Base-by-base conservation (phyloP, 35 echinoderm and acorn worm species). In the Holothuria glaberrima region DNA sequence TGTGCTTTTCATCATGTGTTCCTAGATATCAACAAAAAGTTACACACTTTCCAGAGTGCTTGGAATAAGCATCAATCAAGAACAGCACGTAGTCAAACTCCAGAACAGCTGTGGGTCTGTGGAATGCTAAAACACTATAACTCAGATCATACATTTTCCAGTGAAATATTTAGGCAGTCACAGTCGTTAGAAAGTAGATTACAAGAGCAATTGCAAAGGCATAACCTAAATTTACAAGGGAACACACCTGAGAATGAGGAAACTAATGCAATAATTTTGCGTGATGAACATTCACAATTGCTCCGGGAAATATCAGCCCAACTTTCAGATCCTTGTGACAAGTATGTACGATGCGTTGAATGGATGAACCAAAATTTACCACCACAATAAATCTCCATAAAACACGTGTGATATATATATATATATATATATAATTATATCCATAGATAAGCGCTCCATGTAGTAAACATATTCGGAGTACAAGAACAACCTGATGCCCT, bases 91-190 rank as follows among this genome's bases (percentile, higher is more conserved):
- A 75, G 71, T 18, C 9, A 75, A 30, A 75, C 32, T 36, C 30
- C 71, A 45, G 71, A 75, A 38, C 71, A 75, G 31, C 22, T 75
- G 71, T 75, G 71, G 71, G 22, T 75, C 2, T 13, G 22, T 75
- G 71, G 32, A 75, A 38, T 75, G 71, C 32, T 75, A 5, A 35
- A 36, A 13, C 9, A 75, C 32, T 75, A 75, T 19, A 30, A 25
- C 25, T 72, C 69, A 72, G 25, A 72, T 25, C 30, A 72, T 22
- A 72, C 69, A 72, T 72, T 72, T 31, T 72, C 69, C 18, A 72
- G 25, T 72, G 69, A 75, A 75, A 75, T 75, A 20, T 75, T 75
- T 30, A 9, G 29, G 22, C 6, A 75, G 29, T 28, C 71, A 9
- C 71, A 30, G 22, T 75, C 71, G 2, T 28, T 75, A 41, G 1